Evolutionary conservation across 2,113 vertebrate genomes (phyloP).

Genomic region (Indicator indicator): DNA sequence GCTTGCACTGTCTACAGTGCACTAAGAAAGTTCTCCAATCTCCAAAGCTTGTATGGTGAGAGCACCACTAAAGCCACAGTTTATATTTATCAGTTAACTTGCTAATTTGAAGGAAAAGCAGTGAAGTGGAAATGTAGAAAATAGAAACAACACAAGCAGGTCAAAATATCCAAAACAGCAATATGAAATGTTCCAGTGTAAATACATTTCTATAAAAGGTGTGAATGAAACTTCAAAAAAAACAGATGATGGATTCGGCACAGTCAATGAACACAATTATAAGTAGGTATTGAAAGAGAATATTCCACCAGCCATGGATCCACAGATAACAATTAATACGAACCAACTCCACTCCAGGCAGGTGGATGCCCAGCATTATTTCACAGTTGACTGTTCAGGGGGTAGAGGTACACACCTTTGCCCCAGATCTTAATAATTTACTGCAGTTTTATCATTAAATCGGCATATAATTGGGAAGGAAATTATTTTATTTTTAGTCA

Average conservation of each 20-base stretch:
- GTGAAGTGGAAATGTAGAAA: conserved; percentile 67
- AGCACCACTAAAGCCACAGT: conserved; percentile 21
- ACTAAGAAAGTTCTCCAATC: not conserved
- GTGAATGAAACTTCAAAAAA: conserved; percentile 65
- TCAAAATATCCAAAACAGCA: conserved; percentile 63
- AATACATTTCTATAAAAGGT: conserved; percentile 66
- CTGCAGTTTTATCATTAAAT: conserved; percentile 80
- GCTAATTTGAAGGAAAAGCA: conserved; percentile 62
- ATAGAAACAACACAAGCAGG: conserved; percentile 60
- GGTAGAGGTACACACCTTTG: conserved; percentile 74
- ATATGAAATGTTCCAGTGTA: conserved; percentile 49
- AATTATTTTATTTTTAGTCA: conserved; percentile 49
- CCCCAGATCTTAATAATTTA: conserved; percentile 79
- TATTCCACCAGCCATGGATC: conserved; percentile 49
- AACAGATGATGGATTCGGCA: conserved; percentile 37
- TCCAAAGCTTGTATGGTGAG: not conserved
- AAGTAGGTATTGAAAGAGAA: conserved; percentile 63
- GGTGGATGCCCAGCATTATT: conserved; percentile 70
- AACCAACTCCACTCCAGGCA: conserved; percentile 29
- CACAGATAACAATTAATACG: conserved; percentile 79
- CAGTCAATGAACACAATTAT: conserved; percentile 64
- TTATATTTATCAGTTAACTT: conserved; percentile 63
- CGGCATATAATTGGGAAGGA: conserved; percentile 76
- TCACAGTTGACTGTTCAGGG: conserved; percentile 73
- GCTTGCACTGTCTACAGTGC: not conserved